A percentile compares a stretch with the other conserved stretches of the same genome.
Conservation (phyloP, 2,888 invertebrate genomes). For the Argyra leucocephala region DNA sequence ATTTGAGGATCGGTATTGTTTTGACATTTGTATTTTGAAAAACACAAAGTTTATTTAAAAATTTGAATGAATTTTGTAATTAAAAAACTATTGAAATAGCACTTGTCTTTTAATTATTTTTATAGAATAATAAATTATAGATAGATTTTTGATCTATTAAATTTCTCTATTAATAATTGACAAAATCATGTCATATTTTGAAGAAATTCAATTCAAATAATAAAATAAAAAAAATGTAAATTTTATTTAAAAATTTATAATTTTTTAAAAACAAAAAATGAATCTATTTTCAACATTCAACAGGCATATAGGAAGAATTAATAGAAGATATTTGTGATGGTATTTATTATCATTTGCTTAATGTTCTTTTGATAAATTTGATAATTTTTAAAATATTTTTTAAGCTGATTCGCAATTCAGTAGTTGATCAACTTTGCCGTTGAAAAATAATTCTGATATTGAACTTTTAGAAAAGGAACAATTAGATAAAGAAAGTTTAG, state of each 20-base stretch:
- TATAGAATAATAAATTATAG: no score
- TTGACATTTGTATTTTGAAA: no score
- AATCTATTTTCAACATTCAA: slow-evolving; percentile 58
- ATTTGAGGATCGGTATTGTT: no score
- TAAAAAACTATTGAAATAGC: no score
- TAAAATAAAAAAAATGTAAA: slow-evolving; percentile 27
- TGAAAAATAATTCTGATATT: slow-evolving; percentile 52
- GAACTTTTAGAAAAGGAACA: slow-evolving; percentile 57
- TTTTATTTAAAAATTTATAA: slow-evolving; percentile 13
- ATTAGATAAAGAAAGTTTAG: slow-evolving; percentile 55
- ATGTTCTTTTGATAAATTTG: neutral
- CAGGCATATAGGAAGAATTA: slow-evolving; percentile 54
- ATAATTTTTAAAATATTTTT: slow-evolving; percentile 44
- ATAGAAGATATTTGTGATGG: slow-evolving; percentile 53
- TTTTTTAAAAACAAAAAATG: slow-evolving; percentile 50
- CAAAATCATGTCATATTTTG: no score
- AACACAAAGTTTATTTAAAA: no score
- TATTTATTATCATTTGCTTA: slow-evolving; percentile 29
- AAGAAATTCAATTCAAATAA: slow-evolving; percentile 26
- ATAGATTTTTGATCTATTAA: no score
- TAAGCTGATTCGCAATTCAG: slow-evolving; percentile 57
- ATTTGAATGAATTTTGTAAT: no score
- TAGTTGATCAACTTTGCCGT: slow-evolving; percentile 57
- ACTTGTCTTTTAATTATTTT: no score
- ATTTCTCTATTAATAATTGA: no score